phyloP scores from a whole-genome alignment of 2,113 vertebrate genomes.

The Mobula birostris region DNA sequence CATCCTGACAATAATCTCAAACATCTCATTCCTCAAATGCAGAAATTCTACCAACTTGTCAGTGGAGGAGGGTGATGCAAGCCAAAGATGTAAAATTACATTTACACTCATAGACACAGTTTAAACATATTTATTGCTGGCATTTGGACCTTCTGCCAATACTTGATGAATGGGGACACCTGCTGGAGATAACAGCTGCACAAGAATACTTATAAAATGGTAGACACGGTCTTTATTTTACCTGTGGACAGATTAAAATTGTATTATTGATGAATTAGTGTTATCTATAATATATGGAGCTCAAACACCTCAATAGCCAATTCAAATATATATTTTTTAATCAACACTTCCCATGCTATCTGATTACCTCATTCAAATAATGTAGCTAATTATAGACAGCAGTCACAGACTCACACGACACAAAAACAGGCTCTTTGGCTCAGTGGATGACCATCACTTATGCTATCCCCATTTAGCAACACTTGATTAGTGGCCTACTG shows the following conservation, averaged over 20 bases:
- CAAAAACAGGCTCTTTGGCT: too few species aligned
- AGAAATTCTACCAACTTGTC: background rate
- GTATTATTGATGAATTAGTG: background rate
- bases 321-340: background rate
- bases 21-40: background rate
- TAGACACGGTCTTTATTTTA: background rate
- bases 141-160: background rate
- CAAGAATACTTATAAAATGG: background rate
- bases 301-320: background rate
- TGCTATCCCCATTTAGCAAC: too few species aligned
- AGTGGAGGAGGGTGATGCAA: background rate
- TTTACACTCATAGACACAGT: background rate
- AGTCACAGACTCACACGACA: too few species aligned
- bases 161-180: conserved; percentile 17
- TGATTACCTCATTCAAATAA: background rate
- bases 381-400: background rate
- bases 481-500: too few species aligned
- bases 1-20: background rate
- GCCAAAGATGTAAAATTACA: background rate
- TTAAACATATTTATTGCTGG: background rate
- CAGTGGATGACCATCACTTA: too few species aligned
- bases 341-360: background rate
- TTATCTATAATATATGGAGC: background rate
- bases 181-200: conserved; percentile 4
- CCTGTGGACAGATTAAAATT: background rate